Conservation (phyloP, 2,113 vertebrate species). For the Epinephelus lanceolatus region DNA sequence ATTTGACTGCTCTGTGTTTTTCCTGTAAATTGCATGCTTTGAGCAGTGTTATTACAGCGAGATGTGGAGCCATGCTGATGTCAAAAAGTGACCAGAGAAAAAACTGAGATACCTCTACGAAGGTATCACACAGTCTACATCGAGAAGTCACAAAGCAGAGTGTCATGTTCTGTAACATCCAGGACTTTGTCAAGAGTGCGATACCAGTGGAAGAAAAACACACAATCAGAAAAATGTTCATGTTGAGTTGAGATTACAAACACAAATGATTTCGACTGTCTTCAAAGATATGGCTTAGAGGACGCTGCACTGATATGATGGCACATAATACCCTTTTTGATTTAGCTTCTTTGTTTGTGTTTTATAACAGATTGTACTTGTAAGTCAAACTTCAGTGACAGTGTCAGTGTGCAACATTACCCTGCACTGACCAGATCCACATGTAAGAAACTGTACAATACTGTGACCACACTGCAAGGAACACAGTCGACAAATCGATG, state of each 20-base stretch:
- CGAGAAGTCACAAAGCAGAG: neutral
- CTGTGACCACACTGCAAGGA: neutral
- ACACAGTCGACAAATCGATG: neutral
- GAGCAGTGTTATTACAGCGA: conserved; percentile 4
- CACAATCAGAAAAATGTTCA: neutral
- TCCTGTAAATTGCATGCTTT: conserved; percentile 27
- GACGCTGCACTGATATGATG: conserved; percentile 26
- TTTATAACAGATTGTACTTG: conserved; percentile 10
- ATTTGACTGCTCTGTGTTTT: conserved; percentile 12
- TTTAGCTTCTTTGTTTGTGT: neutral
- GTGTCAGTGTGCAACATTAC: conserved; percentile 1
- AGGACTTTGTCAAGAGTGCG: conserved; percentile 8
- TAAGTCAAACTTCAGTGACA: too few relatives aligned
- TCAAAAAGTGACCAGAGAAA: neutral
- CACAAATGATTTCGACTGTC: conserved; percentile 5
- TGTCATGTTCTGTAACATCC: neutral
- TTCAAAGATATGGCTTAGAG: conserved; percentile 57
- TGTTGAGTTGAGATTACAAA: conserved; percentile 6
- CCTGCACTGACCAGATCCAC: conserved; percentile 7
- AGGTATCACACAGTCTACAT: neutral
- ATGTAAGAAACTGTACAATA: neutral
- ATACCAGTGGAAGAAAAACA: neutral
- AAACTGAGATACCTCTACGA: neutral
- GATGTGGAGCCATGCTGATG: neutral
- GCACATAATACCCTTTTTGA: conserved; percentile 14